Evolutionary conservation across 2,113 vertebrate genomes (phyloP), one percentile per base, ranked within the genome.

Genomic region (Zosterops japonicus): DNA sequence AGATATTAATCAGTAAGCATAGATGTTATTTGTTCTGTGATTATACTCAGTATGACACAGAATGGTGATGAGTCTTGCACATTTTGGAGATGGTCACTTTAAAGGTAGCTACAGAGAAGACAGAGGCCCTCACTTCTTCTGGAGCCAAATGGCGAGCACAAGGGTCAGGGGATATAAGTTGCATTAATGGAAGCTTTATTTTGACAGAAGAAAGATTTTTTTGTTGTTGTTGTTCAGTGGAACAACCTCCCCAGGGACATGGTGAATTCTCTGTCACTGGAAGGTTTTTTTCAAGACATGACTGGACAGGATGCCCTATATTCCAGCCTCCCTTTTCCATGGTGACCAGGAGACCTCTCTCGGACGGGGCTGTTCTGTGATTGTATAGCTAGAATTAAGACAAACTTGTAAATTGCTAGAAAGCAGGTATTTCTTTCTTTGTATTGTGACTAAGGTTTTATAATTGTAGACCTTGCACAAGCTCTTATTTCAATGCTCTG

Each of bases 91-190:
- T 31, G 20, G 22, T 27, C 35, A 50, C 19, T 64, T 64, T 41
- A 64, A 90, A 39, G 9, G 47, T 56, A 42, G 14, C 56, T 70
- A 59, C 28, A 49, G 50, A 89, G 19, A 41, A 11, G 35, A 49
- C 6, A 5, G n/a, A 47, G n/a, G 28, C 4, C 72, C 8, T 80
- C 36, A 53, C 33, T 50, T 77, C 59, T 56, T 39, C 46, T 60
- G 60, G 6, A 85, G 25, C 11, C 35, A 41, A 5, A 16, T 5
- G 13, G 35, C 74, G 55, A 90, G 77, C 16, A 77, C n/a, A 81
- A 81, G 11, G 11, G 11, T 25, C 19, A 90, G 31, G 0, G 0
- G 56, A 19, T 59, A 23, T 1, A 77, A 59, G 8, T 15, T 35
- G 52, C 36, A 65, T 6, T 6, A 10, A 35, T 6, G 8, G 11